Conservation (phyloP, 2,797 vertebrate species). For the Pangasius sanitwongsei region DNA sequence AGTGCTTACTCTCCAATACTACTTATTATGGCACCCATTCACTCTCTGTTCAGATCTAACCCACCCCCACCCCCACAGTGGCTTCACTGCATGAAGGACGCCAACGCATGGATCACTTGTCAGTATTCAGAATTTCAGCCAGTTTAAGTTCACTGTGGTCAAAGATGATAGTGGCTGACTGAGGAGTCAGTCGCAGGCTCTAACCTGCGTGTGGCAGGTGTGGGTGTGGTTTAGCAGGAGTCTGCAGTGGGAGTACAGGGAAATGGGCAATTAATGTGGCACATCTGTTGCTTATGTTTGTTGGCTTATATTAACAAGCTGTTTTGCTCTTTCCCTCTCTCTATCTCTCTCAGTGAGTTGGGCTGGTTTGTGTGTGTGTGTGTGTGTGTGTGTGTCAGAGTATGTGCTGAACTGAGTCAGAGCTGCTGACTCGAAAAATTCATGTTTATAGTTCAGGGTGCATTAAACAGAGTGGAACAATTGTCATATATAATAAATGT, state of each 20-base stretch:
- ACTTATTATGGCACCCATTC: neutral
- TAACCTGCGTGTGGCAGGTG: neutral
- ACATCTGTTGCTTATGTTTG: conserved; percentile 8
- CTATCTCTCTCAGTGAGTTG: neutral
- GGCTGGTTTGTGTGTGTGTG: neutral
- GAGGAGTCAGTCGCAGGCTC: neutral
- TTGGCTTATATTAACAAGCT: neutral
- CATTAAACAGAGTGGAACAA: too few relatives aligned
- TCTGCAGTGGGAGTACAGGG: neutral
- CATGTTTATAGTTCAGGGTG: too few relatives aligned
- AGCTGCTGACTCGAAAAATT: too few relatives aligned
- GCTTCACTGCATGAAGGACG: neutral
- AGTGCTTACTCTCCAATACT: neutral
- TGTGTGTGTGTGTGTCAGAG: neutral
- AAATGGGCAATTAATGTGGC: conserved; percentile 7
- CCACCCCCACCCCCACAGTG: neutral
- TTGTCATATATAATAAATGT: too few relatives aligned
- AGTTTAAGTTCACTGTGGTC: neutral
- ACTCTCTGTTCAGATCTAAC: neutral
- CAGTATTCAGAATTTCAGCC: neutral
- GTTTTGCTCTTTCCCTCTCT: neutral
- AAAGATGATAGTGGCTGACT: neutral
- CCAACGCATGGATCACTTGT: neutral
- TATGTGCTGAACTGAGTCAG: neutral
- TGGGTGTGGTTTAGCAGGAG: neutral